Base-by-base conservation (phyloP, 2,797 vertebrate species). In the Knipowitschia caucasica region DNA sequence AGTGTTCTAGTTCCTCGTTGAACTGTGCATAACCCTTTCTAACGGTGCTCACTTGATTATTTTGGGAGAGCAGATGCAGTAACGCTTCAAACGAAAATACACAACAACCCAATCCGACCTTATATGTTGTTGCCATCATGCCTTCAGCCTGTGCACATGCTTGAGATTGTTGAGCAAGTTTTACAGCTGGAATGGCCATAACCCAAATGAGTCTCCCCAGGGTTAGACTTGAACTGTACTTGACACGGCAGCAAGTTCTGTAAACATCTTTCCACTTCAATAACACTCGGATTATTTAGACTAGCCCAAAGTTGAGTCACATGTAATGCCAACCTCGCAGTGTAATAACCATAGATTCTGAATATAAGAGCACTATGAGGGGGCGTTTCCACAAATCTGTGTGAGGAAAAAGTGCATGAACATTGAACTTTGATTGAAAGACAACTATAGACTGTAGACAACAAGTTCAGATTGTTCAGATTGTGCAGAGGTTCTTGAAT, bases 121-220 rank as follows among this genome's bases (percentile, higher is more conserved):
- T n/a, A n/a, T n/a, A n/a, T 20, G 17, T 20, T 39, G 36, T 9
- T 1, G 9, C 10, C 18, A 39, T 21, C n/a, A 17, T 15, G 34
- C 31, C n/a, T 4, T 34, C 34, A 35, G 34, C n/a, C n/a, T 7
- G 29, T 24, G 15, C 36, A 57, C 53, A 45, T 38, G 58, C 67
- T 36, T 45, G 26, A 31, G 50, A 21, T 38, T 35, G 58, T 39
- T 65, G 54, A 51, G 46, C 44, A 46, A 50, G 59, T 68, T 78
- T 59, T 56, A 62, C 63, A 62, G 25, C 27, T 33, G 11, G 17
- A 7, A 9, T n/a, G 29, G 7, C 31, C 35, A 54, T 54, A 24
- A 63, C 65, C 49, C 27, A 72, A 81, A 62, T 81, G 53, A 82
- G 73, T 44, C 43, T 55, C 50, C 63, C 49, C 49, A 30, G 12